A percentile compares a stretch with the other conserved stretches of the same genome.
phyloP scores from a whole-genome alignment of 2,113 vertebrate genomes.

The Pteronura brasiliensis region DNA sequence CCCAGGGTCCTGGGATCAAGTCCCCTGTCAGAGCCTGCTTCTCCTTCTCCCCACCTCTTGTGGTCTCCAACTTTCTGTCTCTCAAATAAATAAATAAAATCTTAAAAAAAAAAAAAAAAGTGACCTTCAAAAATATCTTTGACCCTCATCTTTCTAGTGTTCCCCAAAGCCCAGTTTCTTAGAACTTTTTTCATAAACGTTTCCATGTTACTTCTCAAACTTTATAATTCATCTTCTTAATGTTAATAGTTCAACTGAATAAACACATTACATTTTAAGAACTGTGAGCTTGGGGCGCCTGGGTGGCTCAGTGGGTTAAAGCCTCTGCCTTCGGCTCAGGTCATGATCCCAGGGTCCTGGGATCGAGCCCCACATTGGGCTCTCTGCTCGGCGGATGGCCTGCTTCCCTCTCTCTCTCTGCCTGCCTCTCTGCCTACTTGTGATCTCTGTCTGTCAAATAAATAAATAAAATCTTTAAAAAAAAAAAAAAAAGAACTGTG shows the following conservation, averaged over 20 bases:
- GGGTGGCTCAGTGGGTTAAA: too few species aligned
- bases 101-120: background rate
- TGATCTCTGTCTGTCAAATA: too few species aligned
- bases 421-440: too few species aligned
- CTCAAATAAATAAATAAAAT: background rate
- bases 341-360: too few species aligned
- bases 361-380: too few species aligned
- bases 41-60: background rate
- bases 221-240: background rate
- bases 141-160: background rate
- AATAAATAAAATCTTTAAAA: too few species aligned
- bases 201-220: background rate
- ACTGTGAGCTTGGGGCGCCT: background rate
- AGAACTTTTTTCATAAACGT: background rate
- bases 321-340: too few species aligned
- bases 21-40: background rate
- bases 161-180: background rate
- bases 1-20: background rate
- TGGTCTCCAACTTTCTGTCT: background rate
- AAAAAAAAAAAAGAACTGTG: too few species aligned
- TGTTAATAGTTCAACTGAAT: background rate
- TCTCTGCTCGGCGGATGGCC: too few species aligned
- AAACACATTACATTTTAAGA: background rate
- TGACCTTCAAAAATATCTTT: background rate
- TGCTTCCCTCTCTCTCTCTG: too few species aligned